Evolutionary conservation across 2,797 vertebrate species (phyloP).

Genomic region (Neosalanx taihuensis): DNA sequence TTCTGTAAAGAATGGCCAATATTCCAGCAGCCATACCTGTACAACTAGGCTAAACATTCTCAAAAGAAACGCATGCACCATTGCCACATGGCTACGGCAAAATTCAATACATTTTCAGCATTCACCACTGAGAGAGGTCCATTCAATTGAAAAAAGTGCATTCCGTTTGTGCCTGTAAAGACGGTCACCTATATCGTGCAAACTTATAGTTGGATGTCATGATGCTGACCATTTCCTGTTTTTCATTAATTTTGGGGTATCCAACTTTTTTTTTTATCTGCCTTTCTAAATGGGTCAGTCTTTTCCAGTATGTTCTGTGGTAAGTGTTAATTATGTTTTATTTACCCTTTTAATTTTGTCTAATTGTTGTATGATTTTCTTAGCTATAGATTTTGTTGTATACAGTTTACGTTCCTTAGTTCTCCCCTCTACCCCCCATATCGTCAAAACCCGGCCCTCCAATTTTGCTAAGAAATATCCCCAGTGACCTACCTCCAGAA

Average conservation of each 20-base stretch:
- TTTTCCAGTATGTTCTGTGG: conserved; percentile 66
- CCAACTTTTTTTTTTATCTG: conserved; percentile 54
- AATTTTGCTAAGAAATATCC: neutral
- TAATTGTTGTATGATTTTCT: conserved; percentile 63
- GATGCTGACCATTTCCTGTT: neutral
- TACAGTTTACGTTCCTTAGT: conserved; percentile 45
- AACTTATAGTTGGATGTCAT: neutral
- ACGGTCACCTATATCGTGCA: neutral
- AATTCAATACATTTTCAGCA: neutral
- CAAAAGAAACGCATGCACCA: too few relatives aligned
- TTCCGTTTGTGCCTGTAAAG: neutral
- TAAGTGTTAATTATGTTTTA: conserved; percentile 54
- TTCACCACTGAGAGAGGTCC: neutral
- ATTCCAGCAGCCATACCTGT: too few relatives aligned
- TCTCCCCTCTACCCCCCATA: conserved; percentile 47
- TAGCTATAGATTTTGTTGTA: conserved; percentile 32
- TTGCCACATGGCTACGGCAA: neutral
- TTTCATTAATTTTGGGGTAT: conserved; percentile 38
- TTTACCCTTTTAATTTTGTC: conserved; percentile 41
- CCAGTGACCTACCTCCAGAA: neutral
- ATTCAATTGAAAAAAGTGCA: neutral
- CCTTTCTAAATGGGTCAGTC: conserved; percentile 68
- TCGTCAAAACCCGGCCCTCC: neutral
- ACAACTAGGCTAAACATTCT: too few relatives aligned
- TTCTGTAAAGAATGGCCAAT: too few relatives aligned